phyloP scores from a whole-genome alignment of 2,888 invertebrate genomes.

The Orthosia gracilis region DNA sequence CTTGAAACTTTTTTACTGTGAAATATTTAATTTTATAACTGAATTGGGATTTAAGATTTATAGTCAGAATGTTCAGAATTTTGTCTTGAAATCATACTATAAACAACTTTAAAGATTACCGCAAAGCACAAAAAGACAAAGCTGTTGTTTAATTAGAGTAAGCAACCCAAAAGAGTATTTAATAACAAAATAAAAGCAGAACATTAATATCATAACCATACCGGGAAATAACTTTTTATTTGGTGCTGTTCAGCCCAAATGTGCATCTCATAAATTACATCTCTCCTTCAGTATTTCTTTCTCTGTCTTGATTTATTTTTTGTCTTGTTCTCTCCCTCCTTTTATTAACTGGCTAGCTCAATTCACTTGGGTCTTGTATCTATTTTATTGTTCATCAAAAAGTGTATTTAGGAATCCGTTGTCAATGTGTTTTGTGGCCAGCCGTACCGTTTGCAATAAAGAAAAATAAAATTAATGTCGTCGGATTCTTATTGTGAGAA shows the following conservation, averaged over 20 bases:
- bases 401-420: slow-evolving; percentile 75
- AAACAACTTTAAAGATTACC: background rate
- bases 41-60: slow-evolving; percentile 45
- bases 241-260: slow-evolving; percentile 88
- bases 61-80: background rate
- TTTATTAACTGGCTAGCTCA: slow-evolving; percentile 85
- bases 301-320: slow-evolving; percentile 82
- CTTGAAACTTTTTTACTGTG: slow-evolving; percentile 50
- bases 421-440: slow-evolving; percentile 34
- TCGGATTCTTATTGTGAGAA: slow-evolving; percentile 2
- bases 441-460: slow-evolving; percentile 19
- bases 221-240: slow-evolving; percentile 86
- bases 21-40: slow-evolving; percentile 62
- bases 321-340: slow-evolving; percentile 79
- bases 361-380: slow-evolving; percentile 81
- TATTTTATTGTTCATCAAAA: slow-evolving; percentile 77
- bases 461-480: slow-evolving; percentile 27
- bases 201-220: slow-evolving; percentile 83
- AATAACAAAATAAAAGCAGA: slow-evolving; percentile 63
- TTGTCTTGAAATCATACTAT: background rate
- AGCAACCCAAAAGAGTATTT: slow-evolving; percentile 10
- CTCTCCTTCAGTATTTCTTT: slow-evolving; percentile 85
- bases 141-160: background rate
- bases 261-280: slow-evolving; percentile 90
- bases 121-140: background rate